Evolutionary conservation across 1,140 invertebrate genomes (phyloP), one percentile per base, ranked within the genome.

Genomic region (Nasonia longicornis): DNA sequence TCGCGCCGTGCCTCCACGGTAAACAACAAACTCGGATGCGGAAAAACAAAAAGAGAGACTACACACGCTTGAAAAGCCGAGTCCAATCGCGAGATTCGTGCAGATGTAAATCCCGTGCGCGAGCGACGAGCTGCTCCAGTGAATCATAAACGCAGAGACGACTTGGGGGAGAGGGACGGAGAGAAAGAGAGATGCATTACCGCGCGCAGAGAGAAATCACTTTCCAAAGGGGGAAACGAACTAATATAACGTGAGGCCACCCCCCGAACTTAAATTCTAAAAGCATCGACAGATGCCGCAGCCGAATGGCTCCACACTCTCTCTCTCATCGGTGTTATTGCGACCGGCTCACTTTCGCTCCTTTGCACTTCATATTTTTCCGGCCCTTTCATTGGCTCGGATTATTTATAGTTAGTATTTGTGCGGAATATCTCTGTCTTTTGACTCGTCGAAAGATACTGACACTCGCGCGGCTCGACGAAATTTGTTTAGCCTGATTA

Each of bases 271-370:
- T 77, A 63, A 72, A 82, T 82, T 82, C 45, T 82, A 74, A 82
- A 78, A 78, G 70, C 75, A 82, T 82, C 80, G 76, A 82, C 80
- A 82, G 80, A 82, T 82, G 80, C 75, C 42, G n/a, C 2, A n/a
- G 20, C 52, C 79, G 42, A 67, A 69, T 58, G 71, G 38, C 38
- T 79, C 7, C 42, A 63, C 45, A 35, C 4, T 72, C 77, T 42
- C 20, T 35, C 77, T 42, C 20, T 63, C 31, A 3, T 35, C 38
- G 52, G 7, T 58, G 31, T 74, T 66, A 70, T 67, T 31, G 64
- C 29, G 31, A 16, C 35, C 45, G 2, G 2, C 58, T 73, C 71
- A 45, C 78, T 80, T 26, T 80, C 45, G 38, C 35, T 80, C 42
- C 69, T 42, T 63, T 38, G n/a, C 22, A 29, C 69, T 63, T 26